Percentiles rank a stretch among this genome's conserved stretches.
phyloP scores from a whole-genome alignment of 2,113 vertebrate species.

The Cervus canadensis region DNA sequence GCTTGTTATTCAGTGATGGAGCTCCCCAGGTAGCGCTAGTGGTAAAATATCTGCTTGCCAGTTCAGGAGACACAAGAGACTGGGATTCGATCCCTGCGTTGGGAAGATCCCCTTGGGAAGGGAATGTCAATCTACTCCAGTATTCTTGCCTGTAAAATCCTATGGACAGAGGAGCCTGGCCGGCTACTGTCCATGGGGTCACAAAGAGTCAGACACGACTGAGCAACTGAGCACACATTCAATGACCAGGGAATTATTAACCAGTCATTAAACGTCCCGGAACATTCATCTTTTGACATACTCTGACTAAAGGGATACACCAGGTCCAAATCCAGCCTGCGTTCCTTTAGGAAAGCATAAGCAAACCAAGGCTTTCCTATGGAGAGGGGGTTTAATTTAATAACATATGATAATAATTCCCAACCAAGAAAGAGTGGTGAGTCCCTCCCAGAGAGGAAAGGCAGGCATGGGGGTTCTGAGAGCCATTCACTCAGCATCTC shows the following conservation, averaged over 20 bases:
- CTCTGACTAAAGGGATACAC: neutral
- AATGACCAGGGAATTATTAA: slow-evolving; percentile 21
- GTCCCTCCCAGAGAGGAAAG: neutral
- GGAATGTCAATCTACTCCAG: neutral
- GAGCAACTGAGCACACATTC: neutral
- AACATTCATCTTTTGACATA: slow-evolving; percentile 35
- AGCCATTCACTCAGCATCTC: neutral
- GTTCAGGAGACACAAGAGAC: neutral
- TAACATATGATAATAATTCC: rapidly evolving
- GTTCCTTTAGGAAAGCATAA: neutral
- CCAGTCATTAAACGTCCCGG: neutral
- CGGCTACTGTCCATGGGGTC: neutral
- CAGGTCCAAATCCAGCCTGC: neutral
- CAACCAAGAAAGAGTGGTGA: neutral
- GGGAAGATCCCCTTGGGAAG: neutral
- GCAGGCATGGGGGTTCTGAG: rapidly evolving
- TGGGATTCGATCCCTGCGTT: neutral
- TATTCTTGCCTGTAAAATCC: neutral
- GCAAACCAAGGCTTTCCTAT: neutral
- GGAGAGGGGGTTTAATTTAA: neutral
- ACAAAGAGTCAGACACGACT: neutral
- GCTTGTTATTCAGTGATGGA: neutral
- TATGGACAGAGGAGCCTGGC: neutral
- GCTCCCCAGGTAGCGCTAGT: neutral
- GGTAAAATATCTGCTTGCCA: neutral